Base-by-base conservation (phyloP, 2,888 invertebrate species). In the Timandra comae region DNA sequence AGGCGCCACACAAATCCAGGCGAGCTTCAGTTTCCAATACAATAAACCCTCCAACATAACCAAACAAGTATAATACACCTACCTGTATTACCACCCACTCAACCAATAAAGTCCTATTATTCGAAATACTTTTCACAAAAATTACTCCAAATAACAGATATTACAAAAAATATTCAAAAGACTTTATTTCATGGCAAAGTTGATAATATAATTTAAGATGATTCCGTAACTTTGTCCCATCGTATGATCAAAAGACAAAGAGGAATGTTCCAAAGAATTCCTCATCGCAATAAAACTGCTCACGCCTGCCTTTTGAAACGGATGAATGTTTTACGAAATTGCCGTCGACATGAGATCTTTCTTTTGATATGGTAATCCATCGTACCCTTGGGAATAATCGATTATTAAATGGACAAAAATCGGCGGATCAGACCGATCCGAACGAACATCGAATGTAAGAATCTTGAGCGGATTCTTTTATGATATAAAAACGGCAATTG, bases 301-400 rank as follows among this genome's bases (percentile, higher is more conserved):
- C 55, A 57, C 62, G 57, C 54, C 48, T 57, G 62, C 60, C 57
- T 65, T 63, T 65, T 59, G 41, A 36, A 16, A 31, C 34, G 61
- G 56, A 51, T 53, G 53, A 74, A 76, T 74, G 71, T 70, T 75
- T 74, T 63, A 71, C 69, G 53, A 77, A 77, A 76, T 78, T 77
- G 74, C 71, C 63, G 70, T 60, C 49, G 67, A 66, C 72, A 70
- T 63, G 67, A 70, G 72, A 73, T 76, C 71, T 71, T 73, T 73
- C 79, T 77, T 76, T 82, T 81, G 81, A 81, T 80, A 81, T 82
- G 81, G 76, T 81, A 81, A 82, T 81, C 66, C 66, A 55, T 50
- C 54, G 53, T 59, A 61, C 69, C 76, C 69, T 65, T 53, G 48
- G 63, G 72, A 64, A 74, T 76, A 76, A 79, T 77, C 77, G 78